Conservation (phyloP, 2,113 vertebrate genomes). For the Eidolon helvum region DNA sequence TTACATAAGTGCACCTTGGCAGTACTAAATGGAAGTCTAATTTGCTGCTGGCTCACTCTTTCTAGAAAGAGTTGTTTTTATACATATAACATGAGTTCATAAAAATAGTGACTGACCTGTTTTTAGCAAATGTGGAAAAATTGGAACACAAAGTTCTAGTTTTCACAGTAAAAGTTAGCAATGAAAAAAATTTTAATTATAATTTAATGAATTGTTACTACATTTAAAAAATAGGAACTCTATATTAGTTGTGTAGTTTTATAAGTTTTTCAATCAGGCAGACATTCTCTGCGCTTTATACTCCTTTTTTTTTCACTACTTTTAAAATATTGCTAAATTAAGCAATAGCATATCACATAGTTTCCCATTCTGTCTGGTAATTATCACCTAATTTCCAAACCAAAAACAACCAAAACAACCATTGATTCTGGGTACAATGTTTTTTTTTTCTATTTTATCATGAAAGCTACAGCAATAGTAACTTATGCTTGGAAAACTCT, state of each 20-base stretch:
- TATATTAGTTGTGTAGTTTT: background rate
- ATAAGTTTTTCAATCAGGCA: background rate
- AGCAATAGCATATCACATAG: background rate
- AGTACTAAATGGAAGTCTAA: background rate
- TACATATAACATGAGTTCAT: background rate
- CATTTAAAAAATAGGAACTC: background rate
- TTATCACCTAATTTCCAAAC: background rate
- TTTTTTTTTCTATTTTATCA: constrained; percentile 31
- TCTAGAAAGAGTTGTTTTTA: background rate
- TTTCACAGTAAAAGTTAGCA: background rate
- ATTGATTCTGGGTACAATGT: background rate
- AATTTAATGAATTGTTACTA: background rate
- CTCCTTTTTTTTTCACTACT: too few species aligned
- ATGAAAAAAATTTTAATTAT: background rate
- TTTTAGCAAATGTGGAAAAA: background rate
- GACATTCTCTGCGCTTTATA: background rate
- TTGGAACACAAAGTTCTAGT: background rate
- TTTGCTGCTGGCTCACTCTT: background rate
- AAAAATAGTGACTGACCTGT: background rate
- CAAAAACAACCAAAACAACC: background rate
- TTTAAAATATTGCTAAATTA: background rate
- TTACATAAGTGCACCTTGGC: background rate
- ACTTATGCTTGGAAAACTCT: background rate
- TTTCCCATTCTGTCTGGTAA: background rate
- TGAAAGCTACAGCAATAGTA: background rate